Percentiles rank a stretch among this genome's conserved stretches.
Conservation (phyloP, 2,888 invertebrate species). For the Stenichneumon culpator region DNA sequence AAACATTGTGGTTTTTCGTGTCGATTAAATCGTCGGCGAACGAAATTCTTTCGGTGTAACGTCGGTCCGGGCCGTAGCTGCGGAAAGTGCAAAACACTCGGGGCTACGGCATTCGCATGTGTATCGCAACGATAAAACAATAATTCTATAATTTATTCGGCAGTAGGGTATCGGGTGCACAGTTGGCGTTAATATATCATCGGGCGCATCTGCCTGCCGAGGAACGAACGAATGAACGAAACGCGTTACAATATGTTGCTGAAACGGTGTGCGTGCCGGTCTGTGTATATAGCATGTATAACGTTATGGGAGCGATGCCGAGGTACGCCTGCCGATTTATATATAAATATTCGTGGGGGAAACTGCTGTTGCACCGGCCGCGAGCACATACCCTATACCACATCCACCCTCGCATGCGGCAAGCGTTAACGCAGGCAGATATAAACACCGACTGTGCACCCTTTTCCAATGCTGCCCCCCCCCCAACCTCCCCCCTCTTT, state of each 20-base stretch:
- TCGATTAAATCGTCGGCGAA: conserved; percentile 3
- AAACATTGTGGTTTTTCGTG: conserved; percentile 15
- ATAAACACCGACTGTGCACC: conserved; percentile 46
- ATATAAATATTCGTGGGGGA: conserved; percentile 64
- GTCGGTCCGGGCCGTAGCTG: not conserved
- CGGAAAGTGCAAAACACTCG: conserved; percentile 16
- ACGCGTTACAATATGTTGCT: conserved; percentile 83
- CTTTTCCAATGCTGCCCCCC: conserved; percentile 38
- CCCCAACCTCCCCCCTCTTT: not conserved
- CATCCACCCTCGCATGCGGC: conserved; percentile 44
- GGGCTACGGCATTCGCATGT: conserved; percentile 60
- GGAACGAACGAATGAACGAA: conserved; percentile 73
- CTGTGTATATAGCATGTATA: conserved; percentile 72
- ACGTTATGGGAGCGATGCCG: conserved; percentile 53
- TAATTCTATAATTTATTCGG: conserved; percentile 85
- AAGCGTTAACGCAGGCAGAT: conserved; percentile 65
- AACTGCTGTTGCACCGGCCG: conserved; percentile 66
- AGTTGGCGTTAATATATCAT: conserved; percentile 85
- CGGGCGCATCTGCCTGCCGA: conserved; percentile 83
- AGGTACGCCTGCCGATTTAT: conserved; percentile 54
- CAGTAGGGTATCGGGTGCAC: conserved; percentile 80
- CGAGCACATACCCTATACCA: conserved; percentile 38
- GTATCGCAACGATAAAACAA: conserved; percentile 81
- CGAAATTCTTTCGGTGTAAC: not conserved
- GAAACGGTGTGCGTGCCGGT: conserved; percentile 71